phyloP scores from a whole-genome alignment of 1,140 invertebrate species.

The Neodiprion virginianus region DNA sequence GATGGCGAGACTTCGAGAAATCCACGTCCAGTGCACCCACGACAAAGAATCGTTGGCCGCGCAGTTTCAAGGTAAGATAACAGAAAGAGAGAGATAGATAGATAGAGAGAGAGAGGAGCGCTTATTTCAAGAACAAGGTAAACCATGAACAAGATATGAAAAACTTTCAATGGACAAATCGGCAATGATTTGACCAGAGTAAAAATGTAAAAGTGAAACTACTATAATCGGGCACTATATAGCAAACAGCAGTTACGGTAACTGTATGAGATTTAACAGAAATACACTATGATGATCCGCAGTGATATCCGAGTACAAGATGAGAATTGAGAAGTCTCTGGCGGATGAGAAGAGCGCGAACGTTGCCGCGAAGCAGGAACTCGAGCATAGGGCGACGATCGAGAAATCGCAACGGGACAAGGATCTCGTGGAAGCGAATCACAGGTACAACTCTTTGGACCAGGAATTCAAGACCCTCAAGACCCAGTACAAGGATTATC shows the following conservation, averaged over 20 bases:
- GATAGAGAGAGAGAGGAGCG: too few relatives aligned
- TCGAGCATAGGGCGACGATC: slow-evolving; percentile 54
- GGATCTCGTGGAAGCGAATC: slow-evolving; percentile 58
- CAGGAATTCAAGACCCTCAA: slow-evolving; percentile 59
- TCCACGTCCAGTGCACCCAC: slow-evolving; percentile 55
- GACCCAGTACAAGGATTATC: slow-evolving; percentile 50
- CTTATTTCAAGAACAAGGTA: too few relatives aligned
- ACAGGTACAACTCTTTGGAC: slow-evolving; percentile 59
- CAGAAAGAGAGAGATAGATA: too few relatives aligned
- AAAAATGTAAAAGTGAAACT: too few relatives aligned
- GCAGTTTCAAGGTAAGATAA: slow-evolving; percentile 56
- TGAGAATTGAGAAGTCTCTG: slow-evolving; percentile 60
- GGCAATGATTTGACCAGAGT: too few relatives aligned
- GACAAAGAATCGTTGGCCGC: slow-evolving; percentile 58
- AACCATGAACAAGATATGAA: too few relatives aligned
- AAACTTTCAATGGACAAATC: too few relatives aligned
- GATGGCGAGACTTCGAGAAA: slow-evolving; percentile 52
- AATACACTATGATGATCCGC: slow-evolving; percentile 25
- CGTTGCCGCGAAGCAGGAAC: slow-evolving; percentile 56
- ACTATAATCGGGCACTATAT: too few relatives aligned
- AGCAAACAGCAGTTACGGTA: too few relatives aligned
- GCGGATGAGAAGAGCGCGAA: slow-evolving; percentile 63
- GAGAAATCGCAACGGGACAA: slow-evolving; percentile 60
- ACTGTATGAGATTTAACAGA: too few relatives aligned
- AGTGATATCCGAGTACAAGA: slow-evolving; percentile 65